Percentiles rank a stretch among this genome's conserved stretches.
Evolutionary conservation across 2,797 vertebrate species (phyloP).

Genomic region (Sebastes baramenuke): DNA sequence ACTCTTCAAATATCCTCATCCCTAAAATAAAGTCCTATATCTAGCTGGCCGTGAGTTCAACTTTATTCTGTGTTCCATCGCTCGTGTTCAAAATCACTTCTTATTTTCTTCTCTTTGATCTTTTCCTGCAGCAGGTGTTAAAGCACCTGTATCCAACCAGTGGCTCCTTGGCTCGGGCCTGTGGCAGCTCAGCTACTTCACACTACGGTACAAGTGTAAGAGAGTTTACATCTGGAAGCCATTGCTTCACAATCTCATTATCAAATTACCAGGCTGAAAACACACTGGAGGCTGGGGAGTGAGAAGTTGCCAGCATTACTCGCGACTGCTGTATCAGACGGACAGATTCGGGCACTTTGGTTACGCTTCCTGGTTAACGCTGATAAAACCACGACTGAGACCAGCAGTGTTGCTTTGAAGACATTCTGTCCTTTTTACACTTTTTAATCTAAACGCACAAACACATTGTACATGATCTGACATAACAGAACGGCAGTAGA

Average conservation of each 20-base stretch:
- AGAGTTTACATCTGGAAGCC: slow-evolving; percentile 62
- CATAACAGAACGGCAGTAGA: neutral
- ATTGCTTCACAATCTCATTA: slow-evolving; percentile 61
- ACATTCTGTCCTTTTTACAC: neutral
- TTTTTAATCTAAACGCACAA: neutral
- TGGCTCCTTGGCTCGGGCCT: neutral
- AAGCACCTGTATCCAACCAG: slow-evolving; percentile 32
- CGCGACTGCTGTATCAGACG: neutral
- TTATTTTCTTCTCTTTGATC: neutral
- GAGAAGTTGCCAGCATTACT: slow-evolving; percentile 9
- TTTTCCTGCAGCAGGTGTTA: slow-evolving; percentile 33
- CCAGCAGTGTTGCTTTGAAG: neutral
- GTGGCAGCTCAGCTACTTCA: slow-evolving; percentile 6
- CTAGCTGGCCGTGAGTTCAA: neutral
- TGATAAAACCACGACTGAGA: neutral
- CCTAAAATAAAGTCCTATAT: neutral
- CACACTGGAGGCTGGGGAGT: slow-evolving; percentile 3
- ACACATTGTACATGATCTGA: neutral
- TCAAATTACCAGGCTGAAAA: slow-evolving; percentile 66
- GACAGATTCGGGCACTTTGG: neutral
- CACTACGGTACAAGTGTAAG: slow-evolving; percentile 3
- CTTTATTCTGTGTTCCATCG: neutral
- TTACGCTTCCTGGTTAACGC: neutral
- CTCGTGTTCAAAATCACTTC: neutral
- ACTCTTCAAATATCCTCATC: neutral